Conservation (phyloP, 2,113 vertebrate genomes). For the Phoenicopterus ruber region DNA sequence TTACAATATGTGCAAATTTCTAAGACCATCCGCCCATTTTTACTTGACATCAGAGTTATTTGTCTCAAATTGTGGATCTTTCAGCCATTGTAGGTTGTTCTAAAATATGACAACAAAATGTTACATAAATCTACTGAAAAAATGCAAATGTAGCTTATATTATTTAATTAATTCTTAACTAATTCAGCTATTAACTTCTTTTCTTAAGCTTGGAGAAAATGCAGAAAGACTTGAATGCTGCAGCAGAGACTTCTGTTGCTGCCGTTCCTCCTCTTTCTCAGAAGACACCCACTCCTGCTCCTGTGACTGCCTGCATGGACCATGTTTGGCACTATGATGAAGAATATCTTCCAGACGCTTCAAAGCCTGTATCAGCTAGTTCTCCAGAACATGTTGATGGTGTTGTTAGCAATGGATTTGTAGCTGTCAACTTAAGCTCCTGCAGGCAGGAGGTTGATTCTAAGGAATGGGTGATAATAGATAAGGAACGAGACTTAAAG, state of each 20-base stretch:
- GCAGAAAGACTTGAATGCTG: conserved; percentile 67
- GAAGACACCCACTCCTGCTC: conserved; percentile 63
- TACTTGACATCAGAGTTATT: not conserved
- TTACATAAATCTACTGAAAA: not conserved
- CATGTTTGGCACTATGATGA: conserved; percentile 93
- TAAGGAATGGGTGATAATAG: conserved; percentile 96
- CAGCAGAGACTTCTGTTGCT: conserved; percentile 67
- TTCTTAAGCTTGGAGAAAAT: conserved; percentile 82
- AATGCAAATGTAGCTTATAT: not conserved
- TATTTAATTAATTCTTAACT: not conserved
- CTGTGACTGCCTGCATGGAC: conserved; percentile 66
- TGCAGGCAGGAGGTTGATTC: conserved; percentile 91
- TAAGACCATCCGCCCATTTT: not conserved
- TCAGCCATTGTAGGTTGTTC: not conserved
- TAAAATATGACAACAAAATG: not conserved
- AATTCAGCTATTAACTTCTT: conserved; percentile 35
- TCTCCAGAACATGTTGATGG: conserved; percentile 88
- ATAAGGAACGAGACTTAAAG: conserved; percentile 83
- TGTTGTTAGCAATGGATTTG: conserved; percentile 87
- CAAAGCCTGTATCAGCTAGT: conserved; percentile 82
- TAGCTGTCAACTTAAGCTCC: conserved; percentile 93
- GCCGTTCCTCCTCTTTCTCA: conserved; percentile 69
- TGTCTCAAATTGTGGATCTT: not conserved
- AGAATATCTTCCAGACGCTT: conserved; percentile 84
- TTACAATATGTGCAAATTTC: not conserved